Percentiles rank a stretch among this genome's conserved stretches.
These are phyloP conservation scores for Acropternis orthonyx DNA, from an alignment of 2,797 vertebrate species.

Conservation along the genomic window DNA sequence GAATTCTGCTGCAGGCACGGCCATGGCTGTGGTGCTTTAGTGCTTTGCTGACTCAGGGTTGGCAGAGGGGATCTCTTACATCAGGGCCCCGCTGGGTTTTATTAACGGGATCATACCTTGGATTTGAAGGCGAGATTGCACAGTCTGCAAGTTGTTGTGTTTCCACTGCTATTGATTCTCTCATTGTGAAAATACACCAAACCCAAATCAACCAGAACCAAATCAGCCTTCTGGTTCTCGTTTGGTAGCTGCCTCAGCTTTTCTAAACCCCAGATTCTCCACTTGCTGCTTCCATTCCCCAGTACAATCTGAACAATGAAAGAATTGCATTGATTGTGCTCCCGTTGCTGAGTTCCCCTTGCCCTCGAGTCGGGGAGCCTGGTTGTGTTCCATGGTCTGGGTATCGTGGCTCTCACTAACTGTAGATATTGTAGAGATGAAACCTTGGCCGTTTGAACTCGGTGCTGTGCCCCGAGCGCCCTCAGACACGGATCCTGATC, in stretches of 20 bases:
- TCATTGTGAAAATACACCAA: background rate
- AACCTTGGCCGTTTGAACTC: background rate
- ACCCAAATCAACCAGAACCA: background rate
- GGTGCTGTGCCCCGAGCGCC: background rate
- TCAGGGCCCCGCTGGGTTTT: background rate
- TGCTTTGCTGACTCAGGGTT: background rate
- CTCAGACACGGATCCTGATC: background rate
- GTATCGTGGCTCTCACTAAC: conserved; percentile 81
- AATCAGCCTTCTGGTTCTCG: background rate
- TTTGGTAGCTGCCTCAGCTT: conserved; percentile 29
- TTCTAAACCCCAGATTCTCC: conserved; percentile 79
- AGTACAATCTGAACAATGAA: conserved; percentile 66
- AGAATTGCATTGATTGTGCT: conserved; percentile 58
- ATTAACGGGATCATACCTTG: background rate
- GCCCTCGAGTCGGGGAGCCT: conserved; percentile 34
- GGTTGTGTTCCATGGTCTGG: conserved; percentile 69
- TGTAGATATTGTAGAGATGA: background rate
- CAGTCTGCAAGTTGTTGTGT: background rate
- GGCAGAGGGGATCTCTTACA: background rate
- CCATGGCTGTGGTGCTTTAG: background rate
- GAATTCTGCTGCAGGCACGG: background rate
- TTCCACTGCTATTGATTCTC: conserved; percentile 2
- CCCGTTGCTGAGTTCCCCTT: conserved; percentile 59
- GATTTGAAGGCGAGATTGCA: background rate
- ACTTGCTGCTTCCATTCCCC: conserved; percentile 72